Base-by-base conservation (phyloP, 1,140 invertebrate genomes). In the Sycophaga agraensis region DNA sequence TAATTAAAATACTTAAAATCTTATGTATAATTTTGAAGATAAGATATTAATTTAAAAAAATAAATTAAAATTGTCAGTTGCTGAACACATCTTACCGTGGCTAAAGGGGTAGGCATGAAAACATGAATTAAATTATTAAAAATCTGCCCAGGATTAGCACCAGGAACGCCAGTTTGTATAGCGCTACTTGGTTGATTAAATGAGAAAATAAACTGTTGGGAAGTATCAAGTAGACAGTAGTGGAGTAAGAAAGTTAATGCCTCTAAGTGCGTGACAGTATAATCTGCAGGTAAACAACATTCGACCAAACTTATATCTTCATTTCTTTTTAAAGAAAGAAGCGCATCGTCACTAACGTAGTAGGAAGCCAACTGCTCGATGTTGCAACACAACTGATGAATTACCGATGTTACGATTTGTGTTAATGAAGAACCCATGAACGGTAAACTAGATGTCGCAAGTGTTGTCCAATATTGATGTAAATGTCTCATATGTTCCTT, bases 61-160 rank as follows among this genome's bases (percentile, higher is more conserved):
- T 16, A 39, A 39, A 39, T 16, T 8, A 39, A 16, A 39, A 16
- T 39, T 2, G n/a, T 8, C 4, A 39, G 11, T 2, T 39, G 2
- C n/a, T 16, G 3, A 0, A 26, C n/a, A 26, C 16, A 6, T 50
- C 66, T 77, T 67, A 82, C 81, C 46, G 80, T 66, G 58, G 75
- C 74, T 9, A 80, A 67, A 9, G 82, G 82, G 24, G 81, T 81
- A 6, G 87, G 85, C 51, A 88, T 85, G 67, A 90, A 89, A 1
- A 91, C 91, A 73, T 92, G 89, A 26, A 93, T 87, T 7, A 95
- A 81, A 78, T 92, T 94, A 65, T 89, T 91, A 42, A 94, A 86
- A 60, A 93, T 86, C 71, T 91, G 88, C 2, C 85, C 85, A 1
- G 86, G 85, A 77, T 87, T 87, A n/a, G 83, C 82, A 31, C 75